Conservation (phyloP, 1,140 invertebrate genomes). For the Marisa cornuarietis region DNA sequence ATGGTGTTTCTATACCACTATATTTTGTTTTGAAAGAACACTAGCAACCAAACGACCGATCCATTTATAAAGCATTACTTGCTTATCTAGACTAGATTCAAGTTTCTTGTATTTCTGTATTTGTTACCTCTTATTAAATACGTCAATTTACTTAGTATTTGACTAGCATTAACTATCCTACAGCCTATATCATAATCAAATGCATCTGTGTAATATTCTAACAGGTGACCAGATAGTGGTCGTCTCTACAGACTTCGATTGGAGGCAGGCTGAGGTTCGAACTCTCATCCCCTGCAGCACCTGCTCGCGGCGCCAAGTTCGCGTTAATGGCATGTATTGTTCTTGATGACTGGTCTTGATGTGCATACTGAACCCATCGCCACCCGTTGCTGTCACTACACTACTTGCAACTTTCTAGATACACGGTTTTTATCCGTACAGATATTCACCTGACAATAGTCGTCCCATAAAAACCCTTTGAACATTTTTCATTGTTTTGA, state of each 20-base stretch:
- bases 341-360: too few relatives aligned
- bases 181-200: too few relatives aligned
- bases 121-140: too few relatives aligned
- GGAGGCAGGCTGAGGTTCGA: slow-evolving; percentile 45
- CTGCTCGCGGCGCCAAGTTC: slow-evolving; percentile 33
- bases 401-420: neutral
- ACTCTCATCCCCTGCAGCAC: slow-evolving; percentile 29
- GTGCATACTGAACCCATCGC: neutral
- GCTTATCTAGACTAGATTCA: too few relatives aligned
- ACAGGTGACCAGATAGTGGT: slow-evolving; percentile 47
- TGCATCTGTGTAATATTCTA: neutral
- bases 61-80: too few relatives aligned
- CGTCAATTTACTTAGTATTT: too few relatives aligned
- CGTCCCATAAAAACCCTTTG: too few relatives aligned
- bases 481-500: neutral
- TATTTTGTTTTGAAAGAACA: too few relatives aligned
- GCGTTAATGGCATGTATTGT: slow-evolving; percentile 36
- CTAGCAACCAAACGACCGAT: too few relatives aligned
- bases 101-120: too few relatives aligned
- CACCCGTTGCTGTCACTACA: neutral
- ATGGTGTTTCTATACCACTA: too few relatives aligned
- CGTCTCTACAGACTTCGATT: slow-evolving; percentile 46
- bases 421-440: neutral
- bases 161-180: too few relatives aligned
- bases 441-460: neutral